Percentiles rank a stretch among this genome's conserved stretches.
phyloP scores from a whole-genome alignment of 1,140 invertebrate species.

The Bombus pascuorum region DNA sequence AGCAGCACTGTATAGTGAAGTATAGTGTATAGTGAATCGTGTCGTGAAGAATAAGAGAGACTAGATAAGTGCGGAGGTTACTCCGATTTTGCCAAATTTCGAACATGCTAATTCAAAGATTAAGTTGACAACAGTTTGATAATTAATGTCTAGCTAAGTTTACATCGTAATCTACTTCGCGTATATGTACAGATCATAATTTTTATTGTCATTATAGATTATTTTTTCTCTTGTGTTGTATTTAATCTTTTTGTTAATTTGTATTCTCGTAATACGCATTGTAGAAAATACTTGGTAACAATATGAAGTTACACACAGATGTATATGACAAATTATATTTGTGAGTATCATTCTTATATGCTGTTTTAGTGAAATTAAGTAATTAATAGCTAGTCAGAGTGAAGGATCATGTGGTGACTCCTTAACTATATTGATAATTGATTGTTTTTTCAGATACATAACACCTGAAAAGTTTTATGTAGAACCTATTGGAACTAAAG shows the following conservation, averaged over 20 bases:
- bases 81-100: constrained; percentile 35
- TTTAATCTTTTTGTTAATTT: constrained; percentile 22
- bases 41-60: background rate
- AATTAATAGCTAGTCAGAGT: background rate
- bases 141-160: constrained; percentile 25
- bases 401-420: background rate
- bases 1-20: constrained; percentile 1
- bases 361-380: background rate
- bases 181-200: constrained; percentile 38
- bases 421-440: background rate
- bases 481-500: constrained; percentile 84
- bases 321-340: constrained; percentile 86
- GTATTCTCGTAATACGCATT: constrained; percentile 1
- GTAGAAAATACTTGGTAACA: constrained; percentile 40
- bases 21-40: background rate
- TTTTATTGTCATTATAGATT: constrained; percentile 35
- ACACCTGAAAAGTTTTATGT: constrained; percentile 90
- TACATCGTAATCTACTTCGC: background rate
- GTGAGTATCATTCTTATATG: constrained; percentile 78
- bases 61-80: constrained; percentile 41
- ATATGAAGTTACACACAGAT: constrained; percentile 77
- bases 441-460: constrained; percentile 84
- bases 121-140: constrained; percentile 41
- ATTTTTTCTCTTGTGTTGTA: constrained; percentile 26
- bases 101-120: constrained; percentile 47